phyloP scores from a whole-genome alignment of 2,113 vertebrate genomes.

The Marmota monax region DNA sequence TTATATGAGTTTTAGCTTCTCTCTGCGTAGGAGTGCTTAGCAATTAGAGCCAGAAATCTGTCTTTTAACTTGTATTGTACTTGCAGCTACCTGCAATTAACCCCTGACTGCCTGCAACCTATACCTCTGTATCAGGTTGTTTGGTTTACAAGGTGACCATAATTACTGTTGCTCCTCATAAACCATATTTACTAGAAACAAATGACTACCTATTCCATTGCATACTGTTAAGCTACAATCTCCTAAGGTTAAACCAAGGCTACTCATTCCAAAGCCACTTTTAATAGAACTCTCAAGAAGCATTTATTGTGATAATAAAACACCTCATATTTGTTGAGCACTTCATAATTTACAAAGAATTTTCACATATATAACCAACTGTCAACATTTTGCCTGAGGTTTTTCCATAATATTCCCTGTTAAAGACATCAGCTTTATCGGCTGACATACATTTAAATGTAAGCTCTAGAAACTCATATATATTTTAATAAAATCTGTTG shows the following conservation, averaged over 20 bases:
- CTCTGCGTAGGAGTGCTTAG: neutral
- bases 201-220: neutral
- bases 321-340: neutral
- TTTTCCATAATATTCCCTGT: neutral
- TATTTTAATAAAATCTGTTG: constrained; percentile 25
- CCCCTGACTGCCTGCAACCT: neutral
- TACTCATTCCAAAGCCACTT: neutral
- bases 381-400: neutral
- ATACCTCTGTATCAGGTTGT: neutral
- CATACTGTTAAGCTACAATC: neutral
- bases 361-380: neutral
- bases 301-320: neutral
- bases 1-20: neutral
- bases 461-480: neutral
- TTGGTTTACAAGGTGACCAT: neutral
- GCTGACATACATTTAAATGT: neutral
- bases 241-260: neutral
- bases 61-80: constrained; percentile 5
- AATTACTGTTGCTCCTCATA: neutral
- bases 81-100: constrained; percentile 17
- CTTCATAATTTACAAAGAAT: neutral
- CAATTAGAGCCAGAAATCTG: neutral
- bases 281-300: neutral
- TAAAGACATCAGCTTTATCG: neutral
- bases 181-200: constrained; percentile 34